Conservation (phyloP, 2,888 invertebrate genomes). For the Melangyna quadrimaculata region DNA sequence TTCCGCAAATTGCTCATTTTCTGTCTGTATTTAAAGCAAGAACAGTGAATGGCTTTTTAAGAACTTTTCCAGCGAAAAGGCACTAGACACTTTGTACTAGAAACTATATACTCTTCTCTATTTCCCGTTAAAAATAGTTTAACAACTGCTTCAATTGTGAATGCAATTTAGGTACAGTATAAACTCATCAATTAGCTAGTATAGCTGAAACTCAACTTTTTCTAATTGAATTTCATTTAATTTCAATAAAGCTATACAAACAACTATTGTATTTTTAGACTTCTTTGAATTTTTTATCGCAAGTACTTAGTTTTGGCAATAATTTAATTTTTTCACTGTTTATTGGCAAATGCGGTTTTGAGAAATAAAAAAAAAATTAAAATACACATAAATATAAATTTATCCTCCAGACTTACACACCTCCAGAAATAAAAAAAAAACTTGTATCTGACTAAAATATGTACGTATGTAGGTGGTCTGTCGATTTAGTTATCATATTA, state of each 20-base stretch:
- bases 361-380: background rate
- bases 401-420: background rate
- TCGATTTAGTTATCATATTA: constrained; percentile 6
- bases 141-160: too few relatives aligned
- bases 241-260: background rate
- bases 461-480: background rate
- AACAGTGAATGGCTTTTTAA: too few relatives aligned
- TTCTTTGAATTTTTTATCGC: background rate
- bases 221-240: background rate
- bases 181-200: background rate
- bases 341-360: background rate
- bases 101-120: too few relatives aligned
- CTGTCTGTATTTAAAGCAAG: too few relatives aligned
- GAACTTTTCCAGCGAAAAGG: too few relatives aligned
- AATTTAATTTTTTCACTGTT: background rate
- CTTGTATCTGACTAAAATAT: background rate
- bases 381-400: background rate
- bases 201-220: background rate
- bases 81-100: too few relatives aligned
- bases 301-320: background rate
- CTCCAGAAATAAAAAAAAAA: background rate
- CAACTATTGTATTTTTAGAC: background rate
- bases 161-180: background rate
- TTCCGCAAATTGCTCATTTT: too few relatives aligned
- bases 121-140: too few relatives aligned